A percentile compares a stretch with the other conserved stretches of the same genome.
These are phyloP conservation scores for Pollenia angustigena DNA, from an alignment of 2,888 invertebrate genomes.

Conservation along the genomic window DNA sequence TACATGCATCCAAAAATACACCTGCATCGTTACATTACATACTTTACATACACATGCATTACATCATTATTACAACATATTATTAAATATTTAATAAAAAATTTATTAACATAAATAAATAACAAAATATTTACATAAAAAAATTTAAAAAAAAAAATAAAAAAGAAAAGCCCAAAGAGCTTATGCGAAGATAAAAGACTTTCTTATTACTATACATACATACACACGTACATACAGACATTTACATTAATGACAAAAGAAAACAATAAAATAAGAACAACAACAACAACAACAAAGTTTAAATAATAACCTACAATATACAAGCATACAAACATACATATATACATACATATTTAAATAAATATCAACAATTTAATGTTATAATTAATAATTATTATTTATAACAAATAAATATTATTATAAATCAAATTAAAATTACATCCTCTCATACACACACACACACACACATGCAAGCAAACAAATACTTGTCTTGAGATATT, in stretches of 20 bases:
- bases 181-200: slow-evolving; percentile 78
- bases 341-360: slow-evolving; percentile 30
- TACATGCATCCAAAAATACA: slow-evolving; percentile 22
- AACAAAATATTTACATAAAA: slow-evolving; percentile 54
- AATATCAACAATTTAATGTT: slow-evolving; percentile 59
- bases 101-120: slow-evolving; percentile 41
- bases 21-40: slow-evolving; percentile 50
- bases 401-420: slow-evolving; percentile 28
- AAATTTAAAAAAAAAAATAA: slow-evolving; percentile 42
- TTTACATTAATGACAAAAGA: slow-evolving; percentile 21
- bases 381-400: slow-evolving; percentile 61
- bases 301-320: slow-evolving; percentile 17
- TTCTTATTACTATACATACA: slow-evolving; percentile 71
- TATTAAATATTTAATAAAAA: slow-evolving; percentile 59
- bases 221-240: slow-evolving; percentile 43
- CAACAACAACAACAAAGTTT: slow-evolving; percentile 20
- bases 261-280: slow-evolving; percentile 27
- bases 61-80: slow-evolving; percentile 24
- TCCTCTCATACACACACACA: neutral
- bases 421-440: slow-evolving; percentile 32
- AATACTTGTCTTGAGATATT: slow-evolving; percentile 1
- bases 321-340: slow-evolving; percentile 16
- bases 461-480: slow-evolving; percentile 28
- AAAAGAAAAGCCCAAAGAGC: slow-evolving; percentile 77
- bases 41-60: slow-evolving; percentile 45